phyloP scores from a whole-genome alignment of 2,113 vertebrate species.

The Centropus unirufus region DNA sequence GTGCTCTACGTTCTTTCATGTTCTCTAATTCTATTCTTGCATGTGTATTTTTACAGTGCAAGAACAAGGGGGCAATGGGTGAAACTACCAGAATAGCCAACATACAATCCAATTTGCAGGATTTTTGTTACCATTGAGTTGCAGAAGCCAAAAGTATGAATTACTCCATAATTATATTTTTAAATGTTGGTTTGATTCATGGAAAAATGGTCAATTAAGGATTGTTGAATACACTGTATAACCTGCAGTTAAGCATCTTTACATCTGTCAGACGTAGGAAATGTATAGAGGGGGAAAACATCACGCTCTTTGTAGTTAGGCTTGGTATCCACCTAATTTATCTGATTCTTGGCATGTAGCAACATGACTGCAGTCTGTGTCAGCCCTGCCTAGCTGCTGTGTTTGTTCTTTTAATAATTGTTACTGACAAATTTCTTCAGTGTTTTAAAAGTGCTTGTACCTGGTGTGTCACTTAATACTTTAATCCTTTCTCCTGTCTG shows the following conservation, averaged over 20 bases:
- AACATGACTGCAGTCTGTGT: background rate
- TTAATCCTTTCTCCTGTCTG: conserved; percentile 49
- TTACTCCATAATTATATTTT: background rate
- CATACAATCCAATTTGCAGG: background rate
- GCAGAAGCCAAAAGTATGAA: background rate
- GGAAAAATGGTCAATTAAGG: background rate
- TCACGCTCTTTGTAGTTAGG: background rate
- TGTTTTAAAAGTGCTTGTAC: conserved; percentile 26
- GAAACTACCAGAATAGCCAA: background rate
- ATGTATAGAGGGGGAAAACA: background rate
- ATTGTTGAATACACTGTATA: background rate
- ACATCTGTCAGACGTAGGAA: background rate
- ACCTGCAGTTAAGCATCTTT: background rate
- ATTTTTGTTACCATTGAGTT: background rate
- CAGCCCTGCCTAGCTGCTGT: background rate
- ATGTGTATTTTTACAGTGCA: background rate
- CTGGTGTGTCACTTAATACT: conserved; percentile 17
- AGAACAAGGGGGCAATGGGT: background rate
- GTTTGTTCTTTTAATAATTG: background rate
- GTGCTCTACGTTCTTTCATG: background rate
- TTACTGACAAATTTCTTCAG: background rate
- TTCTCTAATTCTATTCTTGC: background rate
- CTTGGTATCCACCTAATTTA: background rate
- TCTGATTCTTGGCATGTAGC: background rate
- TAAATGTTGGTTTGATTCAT: background rate